These are phyloP conservation scores for Chlorops oryzae DNA, from an alignment of 1,140 invertebrate genomes.

Conservation along the genomic window DNA sequence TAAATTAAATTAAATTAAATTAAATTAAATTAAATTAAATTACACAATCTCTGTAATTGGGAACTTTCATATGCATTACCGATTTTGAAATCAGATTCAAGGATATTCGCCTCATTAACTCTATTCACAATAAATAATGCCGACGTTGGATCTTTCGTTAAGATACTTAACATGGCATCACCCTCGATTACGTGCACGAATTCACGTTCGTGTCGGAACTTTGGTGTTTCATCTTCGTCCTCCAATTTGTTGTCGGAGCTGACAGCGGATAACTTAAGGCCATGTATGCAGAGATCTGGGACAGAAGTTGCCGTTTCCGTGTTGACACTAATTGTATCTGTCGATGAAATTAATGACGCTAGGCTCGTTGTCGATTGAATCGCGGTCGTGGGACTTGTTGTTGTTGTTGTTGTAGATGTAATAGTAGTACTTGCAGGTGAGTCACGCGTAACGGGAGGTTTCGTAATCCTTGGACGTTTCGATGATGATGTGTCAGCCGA, in stretches of 20 bases:
- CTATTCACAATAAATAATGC: constrained; percentile 42
- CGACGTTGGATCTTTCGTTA: constrained; percentile 36
- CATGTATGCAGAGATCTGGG: constrained; percentile 37
- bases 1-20: too few species aligned
- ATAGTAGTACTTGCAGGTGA: too few species aligned
- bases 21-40: too few species aligned
- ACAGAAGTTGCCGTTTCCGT: constrained; percentile 7
- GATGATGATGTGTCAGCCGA: too few species aligned
- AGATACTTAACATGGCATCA: constrained; percentile 35
- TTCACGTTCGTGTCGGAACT: constrained; percentile 26
- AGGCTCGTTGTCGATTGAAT: constrained; percentile 10
- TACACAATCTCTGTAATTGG: too few species aligned
- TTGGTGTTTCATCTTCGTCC: neutral
- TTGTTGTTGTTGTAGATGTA: constrained; percentile 17
- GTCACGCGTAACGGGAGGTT: neutral
- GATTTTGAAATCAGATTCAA: constrained; percentile 42
- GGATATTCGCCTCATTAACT: constrained; percentile 36
- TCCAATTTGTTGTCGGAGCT: constrained; percentile 23
- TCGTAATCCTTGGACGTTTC: neutral
- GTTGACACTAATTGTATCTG: constrained; percentile 7
- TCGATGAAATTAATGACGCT: neutral
- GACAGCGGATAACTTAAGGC: constrained; percentile 20
- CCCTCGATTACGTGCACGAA: constrained; percentile 37
- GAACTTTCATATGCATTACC: too few species aligned
- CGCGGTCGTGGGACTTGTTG: neutral